These are phyloP conservation scores for Pseudoips prasinana DNA, from an alignment of 2,888 invertebrate genomes.

Conservation along the genomic window DNA sequence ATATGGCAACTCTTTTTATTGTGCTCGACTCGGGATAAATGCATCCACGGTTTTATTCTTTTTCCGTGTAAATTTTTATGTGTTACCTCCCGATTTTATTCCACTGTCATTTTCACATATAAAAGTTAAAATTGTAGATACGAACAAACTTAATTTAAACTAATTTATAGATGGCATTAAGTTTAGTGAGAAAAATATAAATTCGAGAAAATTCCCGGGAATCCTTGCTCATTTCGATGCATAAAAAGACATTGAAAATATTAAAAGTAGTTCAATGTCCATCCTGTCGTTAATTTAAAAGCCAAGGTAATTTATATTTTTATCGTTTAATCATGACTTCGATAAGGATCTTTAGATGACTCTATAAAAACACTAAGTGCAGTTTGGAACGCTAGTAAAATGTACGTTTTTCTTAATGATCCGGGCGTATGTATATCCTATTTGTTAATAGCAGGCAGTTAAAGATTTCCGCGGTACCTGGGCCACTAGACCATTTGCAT, in stretches of 20 bases:
- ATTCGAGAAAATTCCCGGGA: slow-evolving; percentile 6
- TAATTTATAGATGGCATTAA: slow-evolving; percentile 41
- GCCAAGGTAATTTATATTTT: slow-evolving; percentile 7
- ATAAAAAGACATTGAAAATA: too few relatives aligned
- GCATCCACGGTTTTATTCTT: slow-evolving; percentile 49
- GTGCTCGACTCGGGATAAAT: slow-evolving; percentile 38
- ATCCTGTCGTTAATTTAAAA: too few relatives aligned
- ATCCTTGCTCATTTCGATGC: too few relatives aligned
- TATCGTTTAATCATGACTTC: slow-evolving; percentile 10
- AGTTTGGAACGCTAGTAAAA: slow-evolving; percentile 14
- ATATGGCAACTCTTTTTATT: slow-evolving; percentile 66
- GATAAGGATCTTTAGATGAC: slow-evolving; percentile 20
- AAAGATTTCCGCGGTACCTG: slow-evolving; percentile 43
- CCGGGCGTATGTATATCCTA: slow-evolving; percentile 23
- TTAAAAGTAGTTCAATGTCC: too few relatives aligned
- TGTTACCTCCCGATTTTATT: slow-evolving; percentile 47
- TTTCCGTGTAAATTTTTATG: slow-evolving; percentile 60
- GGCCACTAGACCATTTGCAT: slow-evolving; percentile 47
- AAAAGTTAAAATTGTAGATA: slow-evolving; percentile 46
- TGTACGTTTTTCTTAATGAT: slow-evolving; percentile 17
- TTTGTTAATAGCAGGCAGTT: slow-evolving; percentile 36
- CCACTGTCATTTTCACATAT: slow-evolving; percentile 45
- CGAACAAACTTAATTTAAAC: slow-evolving; percentile 46
- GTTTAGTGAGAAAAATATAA: slow-evolving; percentile 30
- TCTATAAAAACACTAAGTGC: slow-evolving; percentile 10